These are phyloP conservation scores for Sceloporus undulatus DNA, from an alignment of 2,113 vertebrate species.

Conservation along the genomic window DNA sequence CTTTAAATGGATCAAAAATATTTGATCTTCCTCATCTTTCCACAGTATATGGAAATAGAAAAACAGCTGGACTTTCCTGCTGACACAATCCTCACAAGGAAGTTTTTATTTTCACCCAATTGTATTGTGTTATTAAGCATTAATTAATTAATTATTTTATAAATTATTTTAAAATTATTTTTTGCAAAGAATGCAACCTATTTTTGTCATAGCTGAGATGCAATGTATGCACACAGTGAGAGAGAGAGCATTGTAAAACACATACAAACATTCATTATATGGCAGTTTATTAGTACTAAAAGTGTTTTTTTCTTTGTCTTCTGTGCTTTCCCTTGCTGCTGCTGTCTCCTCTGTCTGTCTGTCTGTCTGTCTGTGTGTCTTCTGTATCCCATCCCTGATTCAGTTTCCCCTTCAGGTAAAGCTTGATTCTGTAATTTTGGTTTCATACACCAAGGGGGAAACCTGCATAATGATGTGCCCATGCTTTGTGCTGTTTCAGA, in stretches of 20 bases:
- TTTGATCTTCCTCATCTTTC: background rate
- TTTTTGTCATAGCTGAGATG: background rate
- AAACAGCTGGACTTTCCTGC: background rate
- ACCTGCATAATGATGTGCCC: background rate
- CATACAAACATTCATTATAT: constrained; percentile 3
- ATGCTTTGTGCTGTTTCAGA: background rate
- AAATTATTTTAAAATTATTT: background rate
- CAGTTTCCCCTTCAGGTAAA: constrained; percentile 39
- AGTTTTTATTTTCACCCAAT: background rate
- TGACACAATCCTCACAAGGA: background rate
- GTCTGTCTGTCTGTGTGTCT: background rate
- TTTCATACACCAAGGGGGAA: background rate
- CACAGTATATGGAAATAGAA: background rate
- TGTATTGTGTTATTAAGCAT: constrained; percentile 37
- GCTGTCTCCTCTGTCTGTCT: constrained; percentile 34
- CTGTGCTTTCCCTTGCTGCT: constrained; percentile 33
- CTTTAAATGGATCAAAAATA: background rate
- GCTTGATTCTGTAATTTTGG: constrained; percentile 17
- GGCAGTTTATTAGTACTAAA: constrained; percentile 19
- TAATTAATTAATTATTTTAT: constrained; percentile 1
- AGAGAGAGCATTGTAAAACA: background rate
- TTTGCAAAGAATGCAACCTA: background rate
- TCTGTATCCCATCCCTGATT: constrained; percentile 27
- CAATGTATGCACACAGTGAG: background rate
- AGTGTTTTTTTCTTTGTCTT: constrained; percentile 26